These are phyloP conservation scores for Salarias fasciatus DNA, from an alignment of 2,797 vertebrate species.

Conservation along the genomic window DNA sequence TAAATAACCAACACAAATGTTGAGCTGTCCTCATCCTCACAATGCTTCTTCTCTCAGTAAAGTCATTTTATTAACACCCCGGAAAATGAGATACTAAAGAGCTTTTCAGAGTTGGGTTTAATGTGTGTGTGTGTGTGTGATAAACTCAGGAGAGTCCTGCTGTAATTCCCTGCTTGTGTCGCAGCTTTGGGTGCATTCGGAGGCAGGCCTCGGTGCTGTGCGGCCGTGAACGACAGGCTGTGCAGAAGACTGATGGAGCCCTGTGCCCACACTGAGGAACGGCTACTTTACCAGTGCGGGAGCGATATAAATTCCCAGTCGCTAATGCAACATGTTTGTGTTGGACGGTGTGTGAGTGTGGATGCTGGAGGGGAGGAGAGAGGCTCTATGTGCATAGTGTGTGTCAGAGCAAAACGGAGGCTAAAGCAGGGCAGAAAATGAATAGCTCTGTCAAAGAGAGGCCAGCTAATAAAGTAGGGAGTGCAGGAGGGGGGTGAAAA, in stretches of 20 bases:
- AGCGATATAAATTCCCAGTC: slow-evolving; percentile 68
- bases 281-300: slow-evolving; percentile 57
- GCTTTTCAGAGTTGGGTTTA: neutral
- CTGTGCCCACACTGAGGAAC: slow-evolving; percentile 30
- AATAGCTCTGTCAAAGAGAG: slow-evolving; percentile 65
- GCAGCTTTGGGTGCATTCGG: slow-evolving; percentile 25
- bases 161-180: slow-evolving; percentile 47
- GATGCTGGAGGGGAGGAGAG: slow-evolving; percentile 16
- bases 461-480: slow-evolving; percentile 73
- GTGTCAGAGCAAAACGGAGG: slow-evolving; percentile 37
- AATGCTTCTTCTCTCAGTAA: slow-evolving; percentile 24
- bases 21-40: slow-evolving; percentile 17
- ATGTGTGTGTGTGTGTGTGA: slow-evolving; percentile 12
- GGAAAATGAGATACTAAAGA: slow-evolving; percentile 18
- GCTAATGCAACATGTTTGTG: slow-evolving; percentile 64
- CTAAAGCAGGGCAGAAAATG: slow-evolving; percentile 52
- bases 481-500: slow-evolving; percentile 51
- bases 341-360: slow-evolving; percentile 37
- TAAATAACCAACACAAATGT: slow-evolving; percentile 43
- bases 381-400: slow-evolving; percentile 29
- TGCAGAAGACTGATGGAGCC: slow-evolving; percentile 50
- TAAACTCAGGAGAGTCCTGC: slow-evolving; percentile 22
- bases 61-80: slow-evolving; percentile 14
- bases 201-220: slow-evolving; percentile 54
- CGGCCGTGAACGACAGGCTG: slow-evolving; percentile 48